Evolutionary conservation across 2,797 vertebrate species (phyloP).

Genomic region (Tragopan temminckii): DNA sequence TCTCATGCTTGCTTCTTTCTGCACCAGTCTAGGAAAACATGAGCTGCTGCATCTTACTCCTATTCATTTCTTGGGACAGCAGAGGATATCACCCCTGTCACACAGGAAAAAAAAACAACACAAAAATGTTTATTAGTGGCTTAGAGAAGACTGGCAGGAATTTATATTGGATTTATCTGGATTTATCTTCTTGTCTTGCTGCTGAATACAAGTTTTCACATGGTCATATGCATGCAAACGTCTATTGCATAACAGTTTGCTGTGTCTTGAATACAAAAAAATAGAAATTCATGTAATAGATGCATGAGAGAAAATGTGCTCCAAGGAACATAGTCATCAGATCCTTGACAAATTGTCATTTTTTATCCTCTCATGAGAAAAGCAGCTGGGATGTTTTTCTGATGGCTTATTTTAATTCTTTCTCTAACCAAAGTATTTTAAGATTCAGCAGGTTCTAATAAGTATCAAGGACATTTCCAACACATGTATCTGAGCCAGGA

Average conservation of each 20-base stretch:
- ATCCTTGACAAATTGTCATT: background rate
- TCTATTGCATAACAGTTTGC: background rate
- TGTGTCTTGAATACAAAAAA: background rate
- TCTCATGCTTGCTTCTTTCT: background rate
- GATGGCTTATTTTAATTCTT: background rate
- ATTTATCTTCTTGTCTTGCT: background rate
- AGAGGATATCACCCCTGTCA: background rate
- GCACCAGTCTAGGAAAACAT: background rate
- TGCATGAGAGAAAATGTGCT: background rate
- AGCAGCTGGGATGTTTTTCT: constrained; percentile 38
- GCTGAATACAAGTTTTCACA: background rate
- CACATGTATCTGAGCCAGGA: constrained; percentile 1
- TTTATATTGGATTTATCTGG: background rate
- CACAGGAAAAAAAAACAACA: rapidly evolving
- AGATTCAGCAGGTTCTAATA: constrained; percentile 48
- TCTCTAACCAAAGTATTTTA: background rate
- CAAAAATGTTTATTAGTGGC: background rate
- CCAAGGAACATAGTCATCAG: background rate
- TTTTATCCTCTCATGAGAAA: constrained; percentile 34
- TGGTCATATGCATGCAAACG: rapidly evolving
- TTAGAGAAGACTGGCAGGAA: background rate
- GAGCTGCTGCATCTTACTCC: background rate
- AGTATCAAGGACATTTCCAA: constrained; percentile 41
- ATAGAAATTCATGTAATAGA: background rate
- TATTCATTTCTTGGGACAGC: background rate